These are phyloP conservation scores for Cygnus olor DNA, from an alignment of 2,797 vertebrate species.

Conservation along the genomic window DNA sequence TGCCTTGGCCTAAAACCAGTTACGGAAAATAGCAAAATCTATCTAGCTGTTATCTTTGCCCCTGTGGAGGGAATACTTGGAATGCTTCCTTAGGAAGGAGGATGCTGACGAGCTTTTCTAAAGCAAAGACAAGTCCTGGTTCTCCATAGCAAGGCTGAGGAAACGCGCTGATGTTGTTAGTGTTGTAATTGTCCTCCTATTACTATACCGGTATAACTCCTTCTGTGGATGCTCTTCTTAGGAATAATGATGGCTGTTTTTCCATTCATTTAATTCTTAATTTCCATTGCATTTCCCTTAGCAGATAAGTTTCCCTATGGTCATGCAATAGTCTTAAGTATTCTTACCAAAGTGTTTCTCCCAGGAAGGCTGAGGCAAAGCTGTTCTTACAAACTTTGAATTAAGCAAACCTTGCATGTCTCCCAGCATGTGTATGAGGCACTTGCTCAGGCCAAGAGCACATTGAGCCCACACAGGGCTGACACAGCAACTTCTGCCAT, in stretches of 20 bases:
- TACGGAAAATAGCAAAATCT: neutral
- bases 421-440: neutral
- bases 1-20: constrained; percentile 13
- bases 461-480: neutral
- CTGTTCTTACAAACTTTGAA: neutral
- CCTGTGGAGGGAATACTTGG: neutral
- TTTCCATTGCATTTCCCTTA: constrained; percentile 47
- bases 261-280: constrained; percentile 25
- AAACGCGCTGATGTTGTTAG: neutral
- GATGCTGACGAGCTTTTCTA: constrained; percentile 37
- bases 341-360: neutral
- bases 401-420: neutral
- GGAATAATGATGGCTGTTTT: constrained; percentile 1
- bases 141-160: neutral
- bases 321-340: neutral
- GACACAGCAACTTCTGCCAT: neutral
- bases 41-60: neutral
- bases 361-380: neutral
- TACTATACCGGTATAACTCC: constrained; percentile 23
- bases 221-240: neutral
- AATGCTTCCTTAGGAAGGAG: constrained; percentile 13
- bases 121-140: neutral
- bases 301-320: neutral
- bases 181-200: neutral
- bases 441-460: neutral